Base-by-base conservation (phyloP, 2,888 invertebrate genomes). In the Orthosia cruda region DNA sequence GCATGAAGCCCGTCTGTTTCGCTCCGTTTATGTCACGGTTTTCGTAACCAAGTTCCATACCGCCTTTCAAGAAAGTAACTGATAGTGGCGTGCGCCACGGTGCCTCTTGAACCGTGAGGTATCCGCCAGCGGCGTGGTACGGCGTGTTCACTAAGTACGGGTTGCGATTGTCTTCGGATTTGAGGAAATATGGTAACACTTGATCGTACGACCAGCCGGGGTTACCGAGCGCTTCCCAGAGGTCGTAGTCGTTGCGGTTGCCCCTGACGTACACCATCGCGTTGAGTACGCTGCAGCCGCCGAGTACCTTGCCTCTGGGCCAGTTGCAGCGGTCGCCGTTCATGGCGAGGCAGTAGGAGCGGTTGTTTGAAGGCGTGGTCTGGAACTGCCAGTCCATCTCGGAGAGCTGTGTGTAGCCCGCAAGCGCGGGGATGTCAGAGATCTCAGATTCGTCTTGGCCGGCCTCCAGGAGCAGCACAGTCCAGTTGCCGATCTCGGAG, bases 331-430 rank as follows among this genome's bases (percentile, higher is more conserved):
- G 97, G 92, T 98, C 98, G 0, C 98, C 98, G 83, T 98, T 97
- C 98, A 99, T 98, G 12, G 98, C 99, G 80, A 98, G 97, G 90
- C 99, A 99, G 93, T 98, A 98, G n/a, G 98, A 97, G 63, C 98
- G 97, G 84, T 98, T 97, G 52, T 97, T 96, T 1, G 98, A 98
- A 0, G 98, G 98, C 7, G 98, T 98, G 4, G 99, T 99, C 94
- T 98, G 98, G 94, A 98, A 99, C 95, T 99, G 98, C 99, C 99
- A 99, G 95, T 99, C 99, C 93, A 99, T 97, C 50, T 98, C 98
- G 32, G 98, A 98, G 77, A 98, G 97, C 92, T 99, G 99, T 40
- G 98, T 97, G 93, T 98, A 99, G 18, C 98, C 98, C 32, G 98
- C 98, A 78, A 99, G 94, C 0, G 98, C 98, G 3, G 99, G 99